Conservation (phyloP, 2,888 invertebrate species). For the Troglohyphantes excavatus region DNA sequence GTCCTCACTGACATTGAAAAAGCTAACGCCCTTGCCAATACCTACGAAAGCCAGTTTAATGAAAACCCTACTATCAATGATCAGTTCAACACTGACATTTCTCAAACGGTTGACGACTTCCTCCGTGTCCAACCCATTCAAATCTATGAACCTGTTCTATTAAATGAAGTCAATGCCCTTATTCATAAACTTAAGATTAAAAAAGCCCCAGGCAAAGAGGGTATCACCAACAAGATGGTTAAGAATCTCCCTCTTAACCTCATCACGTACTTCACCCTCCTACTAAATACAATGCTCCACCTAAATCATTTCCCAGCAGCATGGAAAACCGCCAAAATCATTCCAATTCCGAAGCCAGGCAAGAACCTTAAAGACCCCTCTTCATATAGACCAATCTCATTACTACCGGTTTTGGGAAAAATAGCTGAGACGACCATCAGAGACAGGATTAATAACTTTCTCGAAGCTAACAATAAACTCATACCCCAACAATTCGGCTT, state of each 20-base stretch:
- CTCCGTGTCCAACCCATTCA: not conserved
- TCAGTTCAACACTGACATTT: not conserved
- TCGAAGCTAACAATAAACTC: not conserved
- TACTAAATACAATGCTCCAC: not conserved
- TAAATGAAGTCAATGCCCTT: not conserved
- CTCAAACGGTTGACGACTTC: not conserved
- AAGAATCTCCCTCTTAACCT: slow-evolving; percentile 5
- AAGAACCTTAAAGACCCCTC: not conserved
- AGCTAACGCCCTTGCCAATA: not conserved
- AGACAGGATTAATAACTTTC: not conserved
- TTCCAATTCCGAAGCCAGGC: not conserved
- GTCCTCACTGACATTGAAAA: not conserved
- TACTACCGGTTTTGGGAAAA: too few species aligned
- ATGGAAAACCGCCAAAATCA: slow-evolving; percentile 11
- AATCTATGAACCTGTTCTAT: not conserved
- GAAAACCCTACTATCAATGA: not conserved
- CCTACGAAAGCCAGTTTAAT: not conserved
- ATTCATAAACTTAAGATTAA: not conserved
- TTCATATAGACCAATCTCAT: slow-evolving; percentile 8
- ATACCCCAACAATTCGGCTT: not conserved
- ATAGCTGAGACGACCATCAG: not conserved
- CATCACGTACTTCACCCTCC: not conserved
- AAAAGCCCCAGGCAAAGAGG: not conserved
- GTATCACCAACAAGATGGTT: slow-evolving; percentile 12
- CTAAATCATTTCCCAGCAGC: not conserved